A percentile compares a stretch with the other conserved stretches of the same genome.
Evolutionary conservation across 2,797 vertebrate genomes (phyloP).

Genomic region (Tamandua tetradactyla): DNA sequence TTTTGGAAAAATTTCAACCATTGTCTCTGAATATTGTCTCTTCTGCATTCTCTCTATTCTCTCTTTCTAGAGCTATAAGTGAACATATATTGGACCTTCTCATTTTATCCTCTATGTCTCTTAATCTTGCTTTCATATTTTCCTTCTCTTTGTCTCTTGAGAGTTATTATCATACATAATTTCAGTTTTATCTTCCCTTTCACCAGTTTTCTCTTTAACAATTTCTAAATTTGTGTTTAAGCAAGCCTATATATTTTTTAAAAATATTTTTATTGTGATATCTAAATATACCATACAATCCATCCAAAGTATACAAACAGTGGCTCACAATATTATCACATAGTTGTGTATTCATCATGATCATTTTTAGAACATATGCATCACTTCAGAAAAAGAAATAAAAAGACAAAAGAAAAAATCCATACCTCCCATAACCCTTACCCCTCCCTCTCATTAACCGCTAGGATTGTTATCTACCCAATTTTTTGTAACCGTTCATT

Average conservation of each 20-base stretch:
- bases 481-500: too few relatives aligned
- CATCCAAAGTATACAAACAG: too few relatives aligned
- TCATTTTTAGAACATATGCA: too few relatives aligned
- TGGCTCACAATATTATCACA: too few relatives aligned
- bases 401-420: too few relatives aligned
- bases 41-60: constrained; percentile 8
- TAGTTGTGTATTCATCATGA: too few relatives aligned
- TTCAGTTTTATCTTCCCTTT: constrained; percentile 38
- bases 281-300: too few relatives aligned
- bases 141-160: constrained; percentile 11
- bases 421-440: too few relatives aligned
- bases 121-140: constrained; percentile 26
- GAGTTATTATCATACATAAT: not conserved
- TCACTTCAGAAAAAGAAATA: too few relatives aligned
- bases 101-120: constrained; percentile 31
- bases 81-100: not conserved
- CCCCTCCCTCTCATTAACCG: too few relatives aligned
- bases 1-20: constrained; percentile 18
- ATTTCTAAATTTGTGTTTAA: not conserved
- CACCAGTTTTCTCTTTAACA: not conserved
- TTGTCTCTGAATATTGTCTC: not conserved
- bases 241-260: not conserved
- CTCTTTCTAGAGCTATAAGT: constrained; percentile 37
- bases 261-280: too few relatives aligned
- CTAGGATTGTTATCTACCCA: too few relatives aligned